Conservation (phyloP, 2,797 vertebrate species). For the Lacerta bilineata region DNA sequence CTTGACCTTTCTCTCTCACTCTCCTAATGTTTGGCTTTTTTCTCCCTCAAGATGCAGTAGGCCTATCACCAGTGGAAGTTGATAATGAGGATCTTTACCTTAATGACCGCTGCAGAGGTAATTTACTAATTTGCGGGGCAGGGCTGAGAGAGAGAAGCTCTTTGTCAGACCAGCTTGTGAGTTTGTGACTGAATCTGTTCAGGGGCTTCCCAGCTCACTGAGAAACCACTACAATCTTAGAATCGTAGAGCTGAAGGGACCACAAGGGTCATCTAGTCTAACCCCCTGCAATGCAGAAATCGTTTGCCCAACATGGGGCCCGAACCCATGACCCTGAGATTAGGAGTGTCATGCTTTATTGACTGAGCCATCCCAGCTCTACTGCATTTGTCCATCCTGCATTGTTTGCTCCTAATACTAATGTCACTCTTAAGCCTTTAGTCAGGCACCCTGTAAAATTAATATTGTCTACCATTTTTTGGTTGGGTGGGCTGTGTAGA, state of each 20-base stretch:
- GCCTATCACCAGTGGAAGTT: slow-evolving; percentile 63
- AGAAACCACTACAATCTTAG: not conserved
- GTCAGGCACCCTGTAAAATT: not conserved
- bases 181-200: not conserved
- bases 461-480: not conserved
- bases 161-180: not conserved
- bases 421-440: no score
- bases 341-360: no score
- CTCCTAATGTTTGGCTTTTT: slow-evolving; percentile 21
- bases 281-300: no score
- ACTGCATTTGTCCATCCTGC: not conserved
- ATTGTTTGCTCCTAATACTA: not conserved
- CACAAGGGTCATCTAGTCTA: no score
- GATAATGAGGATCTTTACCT: slow-evolving; percentile 80
- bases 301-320: no score
- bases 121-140: slow-evolving; percentile 12
- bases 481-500: not conserved
- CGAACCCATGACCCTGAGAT: no score
- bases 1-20: slow-evolving; percentile 30
- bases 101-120: slow-evolving; percentile 90
- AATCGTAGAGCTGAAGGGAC: no score
- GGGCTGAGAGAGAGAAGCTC: not conserved
- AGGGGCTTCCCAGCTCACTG: not conserved
- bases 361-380: not conserved
- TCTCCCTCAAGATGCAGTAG: slow-evolving; percentile 69